phyloP scores from a whole-genome alignment of 2,797 vertebrate species.

The Lates japonicus region DNA sequence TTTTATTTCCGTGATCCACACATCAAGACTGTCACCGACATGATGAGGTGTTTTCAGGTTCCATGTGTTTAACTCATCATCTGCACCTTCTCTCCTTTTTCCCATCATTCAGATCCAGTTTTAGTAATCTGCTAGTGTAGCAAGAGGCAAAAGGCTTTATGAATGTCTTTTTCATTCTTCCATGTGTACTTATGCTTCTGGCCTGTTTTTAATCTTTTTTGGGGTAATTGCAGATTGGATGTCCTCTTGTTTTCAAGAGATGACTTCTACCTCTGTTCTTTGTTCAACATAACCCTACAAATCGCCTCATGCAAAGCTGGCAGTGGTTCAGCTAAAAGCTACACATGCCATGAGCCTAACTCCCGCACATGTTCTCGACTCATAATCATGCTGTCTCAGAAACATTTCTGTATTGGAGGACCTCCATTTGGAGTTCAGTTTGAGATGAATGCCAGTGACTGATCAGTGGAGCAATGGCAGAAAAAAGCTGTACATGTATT shows the following conservation, averaged over 20 bases:
- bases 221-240: slow-evolving; percentile 52
- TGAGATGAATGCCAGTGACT: slow-evolving; percentile 63
- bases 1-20: slow-evolving; percentile 52
- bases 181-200: slow-evolving; percentile 35
- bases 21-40: slow-evolving; percentile 31
- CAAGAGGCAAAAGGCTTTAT: slow-evolving; percentile 45
- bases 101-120: slow-evolving; percentile 40
- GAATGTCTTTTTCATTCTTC: slow-evolving; percentile 38
- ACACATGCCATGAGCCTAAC: slow-evolving; percentile 50
- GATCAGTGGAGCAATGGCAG: slow-evolving; percentile 66
- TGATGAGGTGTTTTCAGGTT: slow-evolving; percentile 53
- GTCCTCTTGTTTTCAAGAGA: slow-evolving; percentile 63
- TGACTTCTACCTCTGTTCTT: slow-evolving; percentile 72
- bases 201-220: slow-evolving; percentile 50
- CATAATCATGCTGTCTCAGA: slow-evolving; percentile 54
- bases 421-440: slow-evolving; percentile 63
- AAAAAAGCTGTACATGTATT: slow-evolving; percentile 82
- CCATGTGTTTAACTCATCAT: slow-evolving; percentile 59
- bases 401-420: slow-evolving; percentile 57
- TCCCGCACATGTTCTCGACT: slow-evolving; percentile 50
- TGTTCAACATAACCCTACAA: slow-evolving; percentile 46
- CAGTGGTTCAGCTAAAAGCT: slow-evolving; percentile 39
- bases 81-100: slow-evolving; percentile 43
- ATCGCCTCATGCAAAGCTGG: slow-evolving; percentile 56
- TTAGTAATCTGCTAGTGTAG: slow-evolving; percentile 40